phyloP scores from a whole-genome alignment of 2,113 vertebrate species.

The Indicator maculatus region DNA sequence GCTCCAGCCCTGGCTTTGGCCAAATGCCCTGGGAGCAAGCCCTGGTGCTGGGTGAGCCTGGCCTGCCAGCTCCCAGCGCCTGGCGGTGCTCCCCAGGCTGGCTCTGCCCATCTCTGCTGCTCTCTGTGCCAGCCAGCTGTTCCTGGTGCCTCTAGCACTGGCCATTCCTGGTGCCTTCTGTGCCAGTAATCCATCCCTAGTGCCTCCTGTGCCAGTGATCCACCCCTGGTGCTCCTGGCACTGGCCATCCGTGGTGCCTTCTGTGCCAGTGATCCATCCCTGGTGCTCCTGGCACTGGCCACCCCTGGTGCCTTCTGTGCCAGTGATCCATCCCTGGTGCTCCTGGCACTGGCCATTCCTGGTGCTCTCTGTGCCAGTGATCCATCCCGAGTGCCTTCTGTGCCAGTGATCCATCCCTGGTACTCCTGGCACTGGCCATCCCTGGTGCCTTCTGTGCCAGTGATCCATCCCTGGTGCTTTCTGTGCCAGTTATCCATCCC shows the following conservation, averaged over 20 bases:
- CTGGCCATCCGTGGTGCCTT: accelerated
- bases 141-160: accelerated
- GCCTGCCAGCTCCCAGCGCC: constrained; percentile 56
- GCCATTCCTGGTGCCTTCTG: accelerated
- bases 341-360: not conserved
- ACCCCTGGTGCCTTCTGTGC: accelerated
- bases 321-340: not conserved
- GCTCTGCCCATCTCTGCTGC: accelerated
- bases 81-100: not conserved
- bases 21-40: not conserved
- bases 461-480: no score
- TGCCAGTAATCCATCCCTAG: not conserved
- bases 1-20: not conserved
- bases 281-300: not conserved
- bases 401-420: no score
- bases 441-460: no score
- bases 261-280: not conserved
- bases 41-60: not conserved
- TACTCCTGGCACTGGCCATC: no score
- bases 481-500: no score
- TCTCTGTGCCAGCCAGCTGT: not conserved
- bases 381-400: no score
- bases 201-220: accelerated
- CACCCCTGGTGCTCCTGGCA: accelerated
- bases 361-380: no score